phyloP scores from a whole-genome alignment of 2,888 invertebrate genomes.

The Holacanthella duospinosa region DNA sequence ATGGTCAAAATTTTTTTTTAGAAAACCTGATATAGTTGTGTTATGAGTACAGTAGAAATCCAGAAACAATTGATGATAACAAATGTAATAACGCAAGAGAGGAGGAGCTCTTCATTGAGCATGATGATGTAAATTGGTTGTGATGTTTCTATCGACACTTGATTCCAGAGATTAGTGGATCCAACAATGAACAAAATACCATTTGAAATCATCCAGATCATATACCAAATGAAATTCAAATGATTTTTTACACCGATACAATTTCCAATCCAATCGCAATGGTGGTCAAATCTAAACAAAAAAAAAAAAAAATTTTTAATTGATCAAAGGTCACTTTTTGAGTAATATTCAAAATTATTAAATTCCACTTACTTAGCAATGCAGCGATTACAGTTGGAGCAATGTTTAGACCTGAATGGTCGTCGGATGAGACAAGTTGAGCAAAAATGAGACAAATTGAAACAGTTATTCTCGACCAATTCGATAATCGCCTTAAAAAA shows the following conservation, averaged over 20 bases:
- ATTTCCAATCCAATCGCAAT: slow-evolving; percentile 3
- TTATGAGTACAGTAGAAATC: background rate
- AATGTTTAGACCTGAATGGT: slow-evolving; percentile 5
- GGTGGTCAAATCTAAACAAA: slow-evolving; percentile 3
- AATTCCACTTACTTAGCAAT: background rate
- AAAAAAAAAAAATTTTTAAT: background rate
- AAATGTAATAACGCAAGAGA: background rate
- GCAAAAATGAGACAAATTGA: background rate
- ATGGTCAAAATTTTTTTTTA: background rate
- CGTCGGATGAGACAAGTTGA: background rate
- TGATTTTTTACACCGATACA: slow-evolving; percentile 4
- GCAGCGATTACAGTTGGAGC: slow-evolving; percentile 2
- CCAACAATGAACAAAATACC: too few species aligned
- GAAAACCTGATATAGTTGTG: background rate
- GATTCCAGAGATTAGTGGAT: too few species aligned
- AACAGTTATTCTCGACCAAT: background rate
- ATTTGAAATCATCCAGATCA: background rate
- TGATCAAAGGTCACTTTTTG: background rate
- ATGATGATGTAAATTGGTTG: too few species aligned
- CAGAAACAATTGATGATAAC: background rate
- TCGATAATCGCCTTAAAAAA: background rate
- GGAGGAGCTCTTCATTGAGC: background rate
- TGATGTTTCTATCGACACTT: too few species aligned
- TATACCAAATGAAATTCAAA: background rate
- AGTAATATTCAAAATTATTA: background rate